Base-by-base conservation (phyloP, 1,140 invertebrate species). In the Drosophila pachea region DNA sequence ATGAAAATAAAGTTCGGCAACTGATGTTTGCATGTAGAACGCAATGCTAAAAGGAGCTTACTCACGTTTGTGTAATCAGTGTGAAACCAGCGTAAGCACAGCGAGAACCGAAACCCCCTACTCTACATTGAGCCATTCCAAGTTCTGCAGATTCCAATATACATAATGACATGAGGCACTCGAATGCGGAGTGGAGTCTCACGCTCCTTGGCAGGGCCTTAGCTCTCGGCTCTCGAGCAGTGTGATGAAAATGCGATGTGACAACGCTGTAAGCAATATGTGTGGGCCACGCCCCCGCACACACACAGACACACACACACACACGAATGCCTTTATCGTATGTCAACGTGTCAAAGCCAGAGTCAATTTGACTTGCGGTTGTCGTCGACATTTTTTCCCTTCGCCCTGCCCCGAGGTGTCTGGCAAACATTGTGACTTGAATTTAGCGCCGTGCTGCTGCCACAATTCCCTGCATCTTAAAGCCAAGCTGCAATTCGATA, bases 61-160 rank as follows among this genome's bases (percentile, higher is more conserved):
- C 79, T 84, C 81, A 86, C 79, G 79, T 86, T 84, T 84, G 79
- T 84, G 79, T 84, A 84, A 84, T 84, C 79, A 84, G 79, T 84
- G 79, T 79, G 79, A 86, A 84, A 76, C 74, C 74, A 72, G 74
- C 55, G 42, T 53, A 62, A 67, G 64, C 64, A 65, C 65, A 67
- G 63, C 59, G 47, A 69, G 74, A 66, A 38, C 43, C 45, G 49
- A 65, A 53, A 58, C 5, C 31, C 5, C n/a, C 4, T 42, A 6
- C n/a, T 14, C n/a, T 14, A 12, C 40, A 42, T 42, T 12, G 14
- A 7, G 40, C 40, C 16, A 5, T 5, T 43, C 40, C 9, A 61
- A 54, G 58, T 45, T 66, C 36, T 16, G 38, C 68, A 43, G 42
- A 38, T 86, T 52, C 63, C 76, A 84, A 76, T 84, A 84, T 86